Conservation (phyloP, 2,888 invertebrate species). For the Drosophila recens region DNA sequence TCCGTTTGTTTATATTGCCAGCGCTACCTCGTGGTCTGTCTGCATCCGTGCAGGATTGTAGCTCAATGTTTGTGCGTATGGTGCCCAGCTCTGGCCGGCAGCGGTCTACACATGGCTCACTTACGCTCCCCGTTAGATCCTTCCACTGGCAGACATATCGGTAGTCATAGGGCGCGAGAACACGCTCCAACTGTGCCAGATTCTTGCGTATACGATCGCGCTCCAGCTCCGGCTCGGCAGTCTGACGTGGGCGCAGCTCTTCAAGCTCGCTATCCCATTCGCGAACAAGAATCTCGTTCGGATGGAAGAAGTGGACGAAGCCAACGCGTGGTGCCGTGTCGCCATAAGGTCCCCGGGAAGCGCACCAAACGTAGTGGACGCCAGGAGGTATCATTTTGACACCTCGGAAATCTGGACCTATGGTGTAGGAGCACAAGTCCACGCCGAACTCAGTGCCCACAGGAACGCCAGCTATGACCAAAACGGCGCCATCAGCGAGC, state of each 20-base stretch:
- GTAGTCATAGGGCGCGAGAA: conserved; percentile 96
- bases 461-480: conserved; percentile 95
- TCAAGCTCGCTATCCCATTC: conserved; percentile 94
- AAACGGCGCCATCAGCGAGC: conserved; percentile 92
- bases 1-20: conserved; percentile 41
- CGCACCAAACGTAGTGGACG: conserved; percentile 95
- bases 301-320: conserved; percentile 93
- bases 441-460: conserved; percentile 96
- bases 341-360: conserved; percentile 86
- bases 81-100: conserved; percentile 90
- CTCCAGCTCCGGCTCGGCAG: conserved; percentile 85
- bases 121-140: conserved; percentile 87
- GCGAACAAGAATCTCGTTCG: conserved; percentile 93
- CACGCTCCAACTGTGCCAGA: conserved; percentile 85
- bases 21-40: conserved; percentile 88
- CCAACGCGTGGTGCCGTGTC: conserved; percentile 92
- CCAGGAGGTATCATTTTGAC: conserved; percentile 99
- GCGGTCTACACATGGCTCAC: conserved; percentile 88
- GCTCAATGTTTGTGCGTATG: conserved; percentile 92
- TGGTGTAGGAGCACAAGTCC: conserved; percentile 95
- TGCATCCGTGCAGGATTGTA: conserved; percentile 90
- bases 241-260: conserved; percentile 87
- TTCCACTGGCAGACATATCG: conserved; percentile 95
- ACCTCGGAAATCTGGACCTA: conserved; percentile 95
- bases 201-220: conserved; percentile 82